Evolutionary conservation across 2,113 vertebrate genomes (phyloP), one percentile per base, ranked within the genome.

Genomic region (Willisornis vidua): DNA sequence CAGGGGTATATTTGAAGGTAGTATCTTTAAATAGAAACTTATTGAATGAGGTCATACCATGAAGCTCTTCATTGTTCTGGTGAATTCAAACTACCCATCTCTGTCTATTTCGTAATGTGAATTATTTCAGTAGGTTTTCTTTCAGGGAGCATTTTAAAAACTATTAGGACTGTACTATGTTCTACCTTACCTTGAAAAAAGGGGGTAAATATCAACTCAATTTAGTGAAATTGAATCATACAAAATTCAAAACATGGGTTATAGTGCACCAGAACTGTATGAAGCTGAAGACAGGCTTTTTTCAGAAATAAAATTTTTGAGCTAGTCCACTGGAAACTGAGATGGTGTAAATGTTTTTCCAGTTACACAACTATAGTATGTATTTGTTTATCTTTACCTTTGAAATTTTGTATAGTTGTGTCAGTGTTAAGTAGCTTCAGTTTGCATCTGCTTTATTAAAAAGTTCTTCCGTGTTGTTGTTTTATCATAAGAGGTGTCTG

Each of bases 141-240:
- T 62, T 37, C 68, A 35, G 1, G 2, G 25, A 75, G 5, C 19
- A 24, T 10, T 62, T 73, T 39, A 25, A 74, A 77, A 85, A 20
- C 13, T 52, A 7, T 9, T 51, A 43, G 23, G 16, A 54, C 6
- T n/a, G 6, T 59, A n/a, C 7, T 51, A 2, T 22, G 19, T 10
- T 75, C 18, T 67, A 19, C 10, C 19, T 71, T 31, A 26, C 17
- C 23, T 11, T 67, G 74, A 62, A 61, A 74, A 70, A 45, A 10
- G 3, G 12, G 3, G 43, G 7, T 8, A 10, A 6, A 18, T 19
- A 73, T 5, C 6, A 46, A n/a, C 45, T 61, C 19, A 16, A 0
- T 71, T 31, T 66, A 14, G 10, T 63, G 62, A 54, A 46, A 79
- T 66, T 75, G 25, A 83, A 79, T 14, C 11, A 46, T 55, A 45